These are phyloP conservation scores for Xanthorhoe spadicearia DNA, from an alignment of 2,888 invertebrate species.

Conservation along the genomic window DNA sequence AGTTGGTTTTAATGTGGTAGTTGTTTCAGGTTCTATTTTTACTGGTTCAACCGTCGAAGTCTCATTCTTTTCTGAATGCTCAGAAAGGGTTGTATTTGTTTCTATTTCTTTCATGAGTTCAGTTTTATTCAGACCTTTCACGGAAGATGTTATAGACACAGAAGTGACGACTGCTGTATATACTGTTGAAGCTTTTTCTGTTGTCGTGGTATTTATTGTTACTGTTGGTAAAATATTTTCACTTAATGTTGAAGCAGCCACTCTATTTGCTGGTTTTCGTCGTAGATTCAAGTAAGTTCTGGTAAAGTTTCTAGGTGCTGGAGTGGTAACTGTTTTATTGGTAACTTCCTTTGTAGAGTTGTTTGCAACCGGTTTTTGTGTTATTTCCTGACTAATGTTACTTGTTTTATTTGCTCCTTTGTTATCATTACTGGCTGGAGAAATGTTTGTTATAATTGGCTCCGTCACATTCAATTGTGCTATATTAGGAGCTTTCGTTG, in stretches of 20 bases:
- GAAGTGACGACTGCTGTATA: conserved; percentile 83
- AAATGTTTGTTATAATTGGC: conserved; percentile 58
- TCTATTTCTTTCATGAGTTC: conserved; percentile 65
- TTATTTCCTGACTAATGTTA: conserved; percentile 45
- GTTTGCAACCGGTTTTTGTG: conserved; percentile 47
- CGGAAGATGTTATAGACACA: conserved; percentile 80
- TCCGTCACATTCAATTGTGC: conserved; percentile 68
- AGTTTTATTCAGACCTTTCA: conserved; percentile 77
- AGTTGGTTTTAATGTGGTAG: conserved; percentile 43
- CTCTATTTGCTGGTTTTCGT: conserved; percentile 64
- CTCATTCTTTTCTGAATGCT: conserved; percentile 49
- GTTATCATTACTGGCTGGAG: conserved; percentile 54
- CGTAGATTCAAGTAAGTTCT: conserved; percentile 71
- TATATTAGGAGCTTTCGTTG: conserved; percentile 62
- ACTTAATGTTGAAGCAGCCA: conserved; percentile 62
- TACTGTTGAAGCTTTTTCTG: conserved; percentile 77
- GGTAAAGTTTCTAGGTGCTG: conserved; percentile 67
- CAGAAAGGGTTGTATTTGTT: conserved; percentile 53
- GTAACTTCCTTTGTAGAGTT: conserved; percentile 51
- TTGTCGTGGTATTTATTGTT: conserved; percentile 68
- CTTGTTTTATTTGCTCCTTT: conserved; percentile 56
- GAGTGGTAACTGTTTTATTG: conserved; percentile 56
- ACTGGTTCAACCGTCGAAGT: conserved; percentile 52
- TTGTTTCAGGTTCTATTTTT: conserved; percentile 61
- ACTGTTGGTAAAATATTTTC: conserved; percentile 56